Percentiles rank a stretch among this genome's conserved stretches.
phyloP scores from a whole-genome alignment of 2,888 invertebrate genomes.

The Troides helena region DNA sequence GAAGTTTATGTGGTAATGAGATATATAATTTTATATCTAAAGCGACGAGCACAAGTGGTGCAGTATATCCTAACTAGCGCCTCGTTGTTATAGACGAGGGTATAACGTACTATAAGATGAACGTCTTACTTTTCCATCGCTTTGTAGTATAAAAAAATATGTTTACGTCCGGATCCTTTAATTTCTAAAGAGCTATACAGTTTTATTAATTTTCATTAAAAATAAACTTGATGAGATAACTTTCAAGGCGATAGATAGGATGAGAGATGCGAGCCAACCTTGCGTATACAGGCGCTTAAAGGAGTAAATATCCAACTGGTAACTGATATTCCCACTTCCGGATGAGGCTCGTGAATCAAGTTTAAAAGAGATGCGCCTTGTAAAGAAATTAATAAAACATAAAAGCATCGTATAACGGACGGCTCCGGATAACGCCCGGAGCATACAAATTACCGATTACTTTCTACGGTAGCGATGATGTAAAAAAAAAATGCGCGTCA shows the following conservation, averaged over 20 bases:
- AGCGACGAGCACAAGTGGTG: no score
- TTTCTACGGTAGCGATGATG: conserved; percentile 18
- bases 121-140: no score
- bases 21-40: no score
- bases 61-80: no score
- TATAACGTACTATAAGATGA: no score
- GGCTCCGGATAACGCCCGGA: conserved; percentile 11
- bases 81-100: no score
- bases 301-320: not conserved
- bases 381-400: conserved; percentile 1
- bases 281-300: not conserved
- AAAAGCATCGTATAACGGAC: conserved; percentile 15
- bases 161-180: no score
- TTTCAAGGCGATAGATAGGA: not conserved
- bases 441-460: conserved; percentile 20
- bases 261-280: not conserved
- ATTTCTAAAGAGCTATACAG: no score
- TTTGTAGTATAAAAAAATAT: no score
- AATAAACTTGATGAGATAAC: not conserved
- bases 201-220: not conserved
- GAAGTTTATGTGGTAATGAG: no score
- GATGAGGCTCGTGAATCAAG: not conserved
- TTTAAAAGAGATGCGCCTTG: no score
- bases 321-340: not conserved
- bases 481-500: conserved; percentile 10